Percentiles rank a stretch among this genome's conserved stretches.
Evolutionary conservation across 1,140 invertebrate species (phyloP).

Genomic region (Drosophila leontia): DNA sequence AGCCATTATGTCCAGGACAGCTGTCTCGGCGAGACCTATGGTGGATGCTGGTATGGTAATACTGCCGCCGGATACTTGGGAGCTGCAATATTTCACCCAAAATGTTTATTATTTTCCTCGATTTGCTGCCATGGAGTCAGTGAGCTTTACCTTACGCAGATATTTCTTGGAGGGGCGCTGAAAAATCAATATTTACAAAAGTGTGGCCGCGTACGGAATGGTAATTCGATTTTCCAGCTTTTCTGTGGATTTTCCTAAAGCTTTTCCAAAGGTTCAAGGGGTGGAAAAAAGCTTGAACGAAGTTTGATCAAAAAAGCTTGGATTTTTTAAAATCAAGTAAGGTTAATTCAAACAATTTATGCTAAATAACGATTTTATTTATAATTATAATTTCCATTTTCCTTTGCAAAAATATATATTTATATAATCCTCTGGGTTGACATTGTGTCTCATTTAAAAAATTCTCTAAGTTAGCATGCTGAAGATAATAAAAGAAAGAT

Average conservation of each 20-base stretch:
- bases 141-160: slow-evolving; percentile 13
- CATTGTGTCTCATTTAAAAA: not conserved
- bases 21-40: slow-evolving; percentile 93
- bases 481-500: not conserved
- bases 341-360: not conserved
- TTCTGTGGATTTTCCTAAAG: not conserved
- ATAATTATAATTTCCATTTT: slow-evolving; percentile 18
- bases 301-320: slow-evolving; percentile 1
- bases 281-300: not conserved
- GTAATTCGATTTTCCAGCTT: slow-evolving; percentile 17
- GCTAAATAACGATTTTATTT: slow-evolving; percentile 10
- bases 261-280: slow-evolving; percentile 1
- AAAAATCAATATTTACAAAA: slow-evolving; percentile 64
- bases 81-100: slow-evolving; percentile 23
- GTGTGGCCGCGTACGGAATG: slow-evolving; percentile 31
- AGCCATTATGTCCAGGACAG: slow-evolving; percentile 95
- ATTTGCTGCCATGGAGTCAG: not conserved
- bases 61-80: slow-evolving; percentile 48
- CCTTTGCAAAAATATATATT: slow-evolving; percentile 70
- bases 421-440: slow-evolving; percentile 1
- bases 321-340: not conserved
- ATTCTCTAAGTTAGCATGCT: slow-evolving; percentile 69
- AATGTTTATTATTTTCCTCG: not conserved
- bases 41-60: slow-evolving; percentile 75
- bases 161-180: slow-evolving; percentile 5